Percentiles rank a stretch among this genome's conserved stretches.
Conservation (phyloP, 2,888 invertebrate genomes). For the Deroplatys truncata region DNA sequence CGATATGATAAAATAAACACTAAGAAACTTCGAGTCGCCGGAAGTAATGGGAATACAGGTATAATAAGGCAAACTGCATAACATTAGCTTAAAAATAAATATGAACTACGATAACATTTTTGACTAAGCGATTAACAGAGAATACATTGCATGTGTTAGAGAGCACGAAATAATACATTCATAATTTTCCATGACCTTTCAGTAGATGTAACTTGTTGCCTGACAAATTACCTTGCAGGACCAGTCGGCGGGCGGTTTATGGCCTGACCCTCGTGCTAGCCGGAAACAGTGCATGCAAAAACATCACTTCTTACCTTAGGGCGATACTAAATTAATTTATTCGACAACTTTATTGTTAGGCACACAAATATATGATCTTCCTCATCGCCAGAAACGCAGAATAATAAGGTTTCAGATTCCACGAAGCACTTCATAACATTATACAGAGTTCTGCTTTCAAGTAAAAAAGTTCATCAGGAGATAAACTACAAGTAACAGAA, state of each 20-base stretch:
- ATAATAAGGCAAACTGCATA: no score
- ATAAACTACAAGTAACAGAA: no score
- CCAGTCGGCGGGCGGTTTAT: background rate
- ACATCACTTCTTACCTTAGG: background rate
- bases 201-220: background rate
- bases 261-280: background rate
- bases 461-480: no score
- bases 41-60: no score
- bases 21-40: no score
- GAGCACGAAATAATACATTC: background rate
- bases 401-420: no score
- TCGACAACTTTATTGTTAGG: background rate
- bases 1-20: no score
- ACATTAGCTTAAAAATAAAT: background rate
- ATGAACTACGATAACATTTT: background rate
- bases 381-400: background rate
- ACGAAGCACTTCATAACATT: no score
- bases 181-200: background rate
- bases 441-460: no score
- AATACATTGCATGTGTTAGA: background rate
- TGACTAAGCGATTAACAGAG: background rate
- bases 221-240: background rate
- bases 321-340: background rate
- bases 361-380: background rate
- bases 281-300: background rate